Base-by-base conservation (phyloP, 2,888 invertebrate species). In the Vanessa cardui region DNA sequence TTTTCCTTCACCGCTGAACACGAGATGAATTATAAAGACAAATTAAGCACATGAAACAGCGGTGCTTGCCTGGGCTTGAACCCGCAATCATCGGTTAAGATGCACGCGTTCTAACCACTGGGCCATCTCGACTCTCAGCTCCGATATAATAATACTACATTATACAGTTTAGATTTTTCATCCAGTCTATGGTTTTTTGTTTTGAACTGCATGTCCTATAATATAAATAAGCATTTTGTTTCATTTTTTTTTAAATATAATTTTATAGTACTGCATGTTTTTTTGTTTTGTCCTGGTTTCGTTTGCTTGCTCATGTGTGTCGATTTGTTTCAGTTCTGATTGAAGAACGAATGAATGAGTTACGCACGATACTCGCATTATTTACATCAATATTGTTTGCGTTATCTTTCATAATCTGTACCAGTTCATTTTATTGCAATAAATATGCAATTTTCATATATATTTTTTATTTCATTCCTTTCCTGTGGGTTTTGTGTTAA, bases 321-420 rank as follows among this genome's bases (percentile, higher is more conserved):
- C 71, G 70, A 61, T 77, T 72, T 76, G 75, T 79, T 76, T 74
- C 76, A 77, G 76, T 73, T 72, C 72, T 69, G 69, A 73, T 65
- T 70, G 77, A 70, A 61, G 72, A 72, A 67, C 71, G 74, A 66
- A 71, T 68, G 60, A 62, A 63, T 65, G 69, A 68, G 61, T 71
- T 66, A 58, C 66, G 71, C 68, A 63, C 66, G 66, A 65, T 65
- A 63, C 58, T 71, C 47, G 21, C 26, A 56, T 18, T 58, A 52
- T 21, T 50, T 52, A 52, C 47, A 45, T 63, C 56, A 58, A 16
- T 62, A 63, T 47, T 39, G 20, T 50, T 58, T 52, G 56, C n/a
- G 15, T 65, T 64, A 47, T 58, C 20, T 54, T 65, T 62, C 68
- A 59, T 50, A 26, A 63, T 66, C 44, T 49, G 62, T 64, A 64